Conservation (phyloP, 2,113 vertebrate species). For the Anolis carolinensis region DNA sequence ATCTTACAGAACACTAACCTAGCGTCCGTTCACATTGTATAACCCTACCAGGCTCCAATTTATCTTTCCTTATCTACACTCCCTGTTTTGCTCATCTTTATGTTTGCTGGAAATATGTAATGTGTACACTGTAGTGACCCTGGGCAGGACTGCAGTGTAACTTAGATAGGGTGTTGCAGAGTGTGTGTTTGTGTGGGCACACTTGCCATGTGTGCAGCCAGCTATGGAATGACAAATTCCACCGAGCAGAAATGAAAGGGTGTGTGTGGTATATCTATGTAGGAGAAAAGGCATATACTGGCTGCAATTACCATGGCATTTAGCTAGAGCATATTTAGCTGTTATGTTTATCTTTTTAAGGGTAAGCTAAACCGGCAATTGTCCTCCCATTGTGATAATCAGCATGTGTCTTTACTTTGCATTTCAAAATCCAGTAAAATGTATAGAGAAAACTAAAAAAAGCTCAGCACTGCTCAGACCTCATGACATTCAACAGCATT, state of each 20-base stretch:
- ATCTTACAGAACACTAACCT: conserved; percentile 35
- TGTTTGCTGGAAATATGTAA: conserved; percentile 70
- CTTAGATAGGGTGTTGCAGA: conserved; percentile 66
- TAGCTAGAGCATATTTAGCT: neutral
- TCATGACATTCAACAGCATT: neutral
- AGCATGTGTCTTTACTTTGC: conserved; percentile 28
- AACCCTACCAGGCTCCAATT: conserved; percentile 66
- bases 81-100: conserved; percentile 65
- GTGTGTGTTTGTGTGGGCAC: conserved; percentile 23
- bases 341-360: neutral
- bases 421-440: conserved; percentile 53
- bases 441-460: conserved; percentile 37
- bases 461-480: conserved; percentile 13
- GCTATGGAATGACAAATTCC: conserved; percentile 42
- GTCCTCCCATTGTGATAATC: conserved; percentile 28
- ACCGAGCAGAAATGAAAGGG: conserved; percentile 41
- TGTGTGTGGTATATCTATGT: neutral
- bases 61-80: conserved; percentile 75
- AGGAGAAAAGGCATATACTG: conserved; percentile 32
- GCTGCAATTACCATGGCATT: neutral
- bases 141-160: conserved; percentile 72
- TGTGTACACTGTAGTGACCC: conserved; percentile 75
- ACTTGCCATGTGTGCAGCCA: neutral
- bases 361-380: conserved; percentile 40
- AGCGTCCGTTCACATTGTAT: conserved; percentile 53